Conservation (phyloP, 1,140 invertebrate genomes). For the Wasmannia auropunctata region DNA sequence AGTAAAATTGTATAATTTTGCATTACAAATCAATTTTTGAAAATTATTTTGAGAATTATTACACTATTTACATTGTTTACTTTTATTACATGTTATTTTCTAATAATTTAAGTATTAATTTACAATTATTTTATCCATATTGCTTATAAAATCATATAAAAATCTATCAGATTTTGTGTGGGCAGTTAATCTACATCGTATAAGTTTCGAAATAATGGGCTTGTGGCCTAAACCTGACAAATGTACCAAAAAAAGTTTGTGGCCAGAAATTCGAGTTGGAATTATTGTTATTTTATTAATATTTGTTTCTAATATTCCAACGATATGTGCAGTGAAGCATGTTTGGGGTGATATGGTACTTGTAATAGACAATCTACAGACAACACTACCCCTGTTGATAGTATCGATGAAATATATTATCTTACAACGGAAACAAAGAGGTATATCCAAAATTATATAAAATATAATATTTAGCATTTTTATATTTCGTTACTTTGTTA, state of each 20-base stretch:
- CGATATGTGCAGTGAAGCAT: neutral
- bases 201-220: neutral
- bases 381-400: neutral
- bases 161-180: constrained; percentile 52
- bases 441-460: neutral
- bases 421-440: neutral
- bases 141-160: neutral
- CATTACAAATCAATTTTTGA: no score
- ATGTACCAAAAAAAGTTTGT: neutral
- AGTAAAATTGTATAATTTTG: no score
- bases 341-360: neutral
- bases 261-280: neutral
- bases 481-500: neutral
- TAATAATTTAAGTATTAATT: neutral
- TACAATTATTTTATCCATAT: neutral
- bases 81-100: no score
- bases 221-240: neutral
- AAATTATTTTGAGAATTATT: no score
- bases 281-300: neutral
- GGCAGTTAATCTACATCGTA: constrained; percentile 48
- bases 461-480: neutral
- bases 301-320: neutral
- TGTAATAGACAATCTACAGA: constrained; percentile 8
- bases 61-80: no score
- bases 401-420: neutral